Percentiles rank a stretch among this genome's conserved stretches.
phyloP scores from a whole-genome alignment of 30 jellyfish, hydroid and myxozoan genomes.

The Pelagia noctiluca region DNA sequence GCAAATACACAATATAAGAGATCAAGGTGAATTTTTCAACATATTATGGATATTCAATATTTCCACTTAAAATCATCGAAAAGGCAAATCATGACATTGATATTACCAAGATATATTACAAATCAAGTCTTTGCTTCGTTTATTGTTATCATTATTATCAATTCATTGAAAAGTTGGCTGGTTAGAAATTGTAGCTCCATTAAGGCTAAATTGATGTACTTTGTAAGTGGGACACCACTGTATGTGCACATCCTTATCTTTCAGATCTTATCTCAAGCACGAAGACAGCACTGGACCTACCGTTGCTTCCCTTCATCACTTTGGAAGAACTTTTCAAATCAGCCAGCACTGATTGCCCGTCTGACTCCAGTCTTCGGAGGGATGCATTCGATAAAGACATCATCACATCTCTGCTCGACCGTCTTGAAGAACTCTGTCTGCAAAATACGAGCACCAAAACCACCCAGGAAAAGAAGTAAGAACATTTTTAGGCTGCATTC shows the following conservation, averaged over 20 bases:
- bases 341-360: conserved; percentile 34
- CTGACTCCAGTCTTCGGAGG: conserved; percentile 72
- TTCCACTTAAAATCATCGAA: too few species aligned
- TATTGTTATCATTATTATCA: too few species aligned
- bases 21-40: too few species aligned
- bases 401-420: conserved; percentile 57
- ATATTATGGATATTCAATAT: too few species aligned
- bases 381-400: conserved; percentile 76
- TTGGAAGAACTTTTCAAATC: conserved; percentile 61
- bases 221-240: too few species aligned
- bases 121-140: too few species aligned
- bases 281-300: conserved; percentile 70
- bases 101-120: too few species aligned
- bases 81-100: too few species aligned
- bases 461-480: conserved; percentile 55
- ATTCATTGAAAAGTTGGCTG: too few species aligned
- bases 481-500: not conserved
- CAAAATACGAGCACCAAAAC: conserved; percentile 59
- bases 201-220: too few species aligned
- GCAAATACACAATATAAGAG: too few species aligned
- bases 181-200: too few species aligned
- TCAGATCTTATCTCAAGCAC: conserved; percentile 67
- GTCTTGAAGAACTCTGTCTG: conserved; percentile 58
- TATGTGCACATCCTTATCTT: not conserved
- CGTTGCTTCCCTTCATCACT: conserved; percentile 77